phyloP scores from a whole-genome alignment of 2,888 invertebrate genomes.

The Halictus quadricinctus region DNA sequence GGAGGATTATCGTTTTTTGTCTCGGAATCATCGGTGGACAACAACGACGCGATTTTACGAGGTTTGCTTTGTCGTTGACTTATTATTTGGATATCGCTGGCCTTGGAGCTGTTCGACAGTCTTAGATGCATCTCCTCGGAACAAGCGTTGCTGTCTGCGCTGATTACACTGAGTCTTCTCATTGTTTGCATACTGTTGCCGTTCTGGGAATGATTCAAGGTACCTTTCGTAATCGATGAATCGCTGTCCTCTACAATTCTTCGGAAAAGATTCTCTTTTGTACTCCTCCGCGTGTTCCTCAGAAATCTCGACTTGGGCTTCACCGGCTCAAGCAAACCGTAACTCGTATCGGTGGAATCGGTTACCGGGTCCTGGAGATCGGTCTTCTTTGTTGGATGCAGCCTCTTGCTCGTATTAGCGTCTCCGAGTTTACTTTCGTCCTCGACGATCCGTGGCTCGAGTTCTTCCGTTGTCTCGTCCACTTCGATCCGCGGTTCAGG shows the following conservation, averaged over 20 bases:
- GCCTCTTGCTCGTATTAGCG: background rate
- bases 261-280: background rate
- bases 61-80: background rate
- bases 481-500: background rate
- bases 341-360: background rate
- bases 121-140: background rate
- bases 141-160: background rate
- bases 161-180: background rate
- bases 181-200: too few relatives aligned
- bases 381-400: background rate
- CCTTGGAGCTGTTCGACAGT: background rate
- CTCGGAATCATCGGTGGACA: too few relatives aligned
- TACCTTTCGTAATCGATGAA: too few relatives aligned
- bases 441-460: background rate
- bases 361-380: background rate
- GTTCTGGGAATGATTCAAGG: background rate
- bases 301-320: conserved; percentile 30
- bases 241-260: conserved; percentile 14
- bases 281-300: background rate
- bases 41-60: too few relatives aligned
- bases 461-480: background rate
- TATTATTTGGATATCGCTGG: too few relatives aligned
- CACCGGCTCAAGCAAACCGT: background rate
- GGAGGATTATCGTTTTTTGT: too few relatives aligned
- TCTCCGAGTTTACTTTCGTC: background rate